Evolutionary conservation across 2,888 invertebrate genomes (phyloP).

Genomic region (Neoaliturus tenellus): DNA sequence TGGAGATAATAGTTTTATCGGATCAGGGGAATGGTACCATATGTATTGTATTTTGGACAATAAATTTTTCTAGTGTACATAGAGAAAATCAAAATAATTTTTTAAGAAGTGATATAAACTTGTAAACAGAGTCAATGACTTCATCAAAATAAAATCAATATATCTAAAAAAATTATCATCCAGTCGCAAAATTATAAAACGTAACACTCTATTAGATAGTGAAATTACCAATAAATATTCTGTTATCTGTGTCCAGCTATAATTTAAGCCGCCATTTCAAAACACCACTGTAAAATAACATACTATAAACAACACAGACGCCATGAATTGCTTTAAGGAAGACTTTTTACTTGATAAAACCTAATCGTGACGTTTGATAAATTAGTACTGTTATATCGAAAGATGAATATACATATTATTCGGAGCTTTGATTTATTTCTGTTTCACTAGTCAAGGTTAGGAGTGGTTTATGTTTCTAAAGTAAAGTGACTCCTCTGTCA

Average conservation of each 20-base stretch:
- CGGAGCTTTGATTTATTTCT: not conserved
- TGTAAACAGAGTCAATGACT: not conserved
- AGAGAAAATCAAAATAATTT: no score
- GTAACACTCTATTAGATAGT: not conserved
- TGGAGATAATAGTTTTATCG: no score
- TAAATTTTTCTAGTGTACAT: no score
- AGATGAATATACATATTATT: not conserved
- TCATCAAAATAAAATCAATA: not conserved
- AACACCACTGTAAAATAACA: not conserved
- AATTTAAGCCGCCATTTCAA: not conserved
- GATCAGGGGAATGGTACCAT: no score
- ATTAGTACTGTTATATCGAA: not conserved
- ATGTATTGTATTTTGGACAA: no score
- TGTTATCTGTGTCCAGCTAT: slow-evolving; percentile 1
- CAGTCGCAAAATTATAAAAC: not conserved
- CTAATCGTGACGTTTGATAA: not conserved
- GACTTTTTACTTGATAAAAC: not conserved
- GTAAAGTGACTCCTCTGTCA: no score
- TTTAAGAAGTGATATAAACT: not conserved
- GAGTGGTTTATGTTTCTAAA: not conserved
- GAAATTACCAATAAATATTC: not conserved
- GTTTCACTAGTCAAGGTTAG: not conserved
- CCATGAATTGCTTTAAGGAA: not conserved
- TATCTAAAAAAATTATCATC: not conserved
- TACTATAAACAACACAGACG: not conserved